Evolutionary conservation across 2,888 invertebrate genomes (phyloP).

Genomic region (Diplazon laetatorius): DNA sequence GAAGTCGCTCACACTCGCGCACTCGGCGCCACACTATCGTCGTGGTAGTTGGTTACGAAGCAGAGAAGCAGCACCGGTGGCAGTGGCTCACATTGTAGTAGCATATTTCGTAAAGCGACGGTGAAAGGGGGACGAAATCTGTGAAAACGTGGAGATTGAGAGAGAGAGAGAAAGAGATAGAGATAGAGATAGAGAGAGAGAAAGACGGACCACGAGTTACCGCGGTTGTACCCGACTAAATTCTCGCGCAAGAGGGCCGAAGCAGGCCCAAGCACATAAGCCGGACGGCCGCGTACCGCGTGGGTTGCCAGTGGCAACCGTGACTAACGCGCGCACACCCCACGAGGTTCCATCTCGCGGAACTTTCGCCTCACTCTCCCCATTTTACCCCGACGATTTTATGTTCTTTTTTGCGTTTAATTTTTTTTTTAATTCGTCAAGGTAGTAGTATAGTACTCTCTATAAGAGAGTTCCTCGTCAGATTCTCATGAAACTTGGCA

Average conservation of each 20-base stretch:
- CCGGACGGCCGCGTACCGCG: too few relatives aligned
- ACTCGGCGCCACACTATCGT: not conserved
- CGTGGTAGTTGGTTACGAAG: slow-evolving; percentile 46
- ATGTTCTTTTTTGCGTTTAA: slow-evolving; percentile 10
- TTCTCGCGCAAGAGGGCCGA: slow-evolving; percentile 59
- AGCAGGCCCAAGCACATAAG: too few relatives aligned
- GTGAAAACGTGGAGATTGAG: slow-evolving; percentile 8
- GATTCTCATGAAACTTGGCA: too few relatives aligned
- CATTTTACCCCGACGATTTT: slow-evolving; percentile 1
- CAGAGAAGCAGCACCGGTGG: slow-evolving; percentile 22
- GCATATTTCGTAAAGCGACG: slow-evolving; percentile 44
- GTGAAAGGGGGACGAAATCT: slow-evolving; percentile 2
- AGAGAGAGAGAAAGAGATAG: not conserved
- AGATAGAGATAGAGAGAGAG: slow-evolving; percentile 22
- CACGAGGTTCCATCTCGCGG: slow-evolving; percentile 61
- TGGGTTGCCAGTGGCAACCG: slow-evolving; percentile 80
- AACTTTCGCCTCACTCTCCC: slow-evolving; percentile 51
- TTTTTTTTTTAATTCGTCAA: too few relatives aligned
- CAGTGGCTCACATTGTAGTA: slow-evolving; percentile 29
- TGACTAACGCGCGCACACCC: slow-evolving; percentile 72
- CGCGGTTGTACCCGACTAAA: slow-evolving; percentile 45
- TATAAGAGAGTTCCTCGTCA: too few relatives aligned
- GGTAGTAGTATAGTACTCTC: too few relatives aligned
- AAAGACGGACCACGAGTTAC: not conserved
- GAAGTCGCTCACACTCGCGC: slow-evolving; percentile 25